phyloP scores from a whole-genome alignment of 2,797 vertebrate species.

The Channa striata region DNA sequence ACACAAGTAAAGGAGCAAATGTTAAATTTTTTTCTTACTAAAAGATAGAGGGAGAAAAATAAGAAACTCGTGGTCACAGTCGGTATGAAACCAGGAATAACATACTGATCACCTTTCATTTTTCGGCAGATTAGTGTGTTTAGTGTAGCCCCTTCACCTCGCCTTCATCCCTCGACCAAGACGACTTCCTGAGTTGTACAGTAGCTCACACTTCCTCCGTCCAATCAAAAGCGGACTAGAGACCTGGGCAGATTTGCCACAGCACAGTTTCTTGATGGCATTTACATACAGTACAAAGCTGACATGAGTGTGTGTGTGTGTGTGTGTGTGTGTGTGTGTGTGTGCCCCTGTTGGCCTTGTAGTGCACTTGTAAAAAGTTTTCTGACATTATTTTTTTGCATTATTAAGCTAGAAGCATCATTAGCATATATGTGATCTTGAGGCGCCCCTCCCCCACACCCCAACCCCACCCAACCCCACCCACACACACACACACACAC shows the following conservation, averaged over 20 bases:
- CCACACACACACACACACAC: slow-evolving; percentile 6
- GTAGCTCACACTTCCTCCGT: slow-evolving; percentile 32
- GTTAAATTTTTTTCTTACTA: no score
- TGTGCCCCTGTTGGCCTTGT: slow-evolving; percentile 48
- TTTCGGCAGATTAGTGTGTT: slow-evolving; percentile 4
- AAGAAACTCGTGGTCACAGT: no score
- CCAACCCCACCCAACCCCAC: slow-evolving; percentile 63
- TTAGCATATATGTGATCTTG: slow-evolving; percentile 78
- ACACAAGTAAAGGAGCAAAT: no score
- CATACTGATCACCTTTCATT: background rate
- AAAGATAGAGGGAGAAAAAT: no score
- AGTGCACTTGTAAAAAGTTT: slow-evolving; percentile 78
- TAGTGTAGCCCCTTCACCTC: background rate
- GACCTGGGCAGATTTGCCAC: slow-evolving; percentile 10
- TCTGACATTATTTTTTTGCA: slow-evolving; percentile 79
- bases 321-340: slow-evolving; percentile 22
- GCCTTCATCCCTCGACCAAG: slow-evolving; percentile 27
- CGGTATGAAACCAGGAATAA: no score
- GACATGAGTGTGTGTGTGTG: slow-evolving; percentile 50
- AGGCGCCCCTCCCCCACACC: slow-evolving; percentile 47
- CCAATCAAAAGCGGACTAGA: slow-evolving; percentile 37
- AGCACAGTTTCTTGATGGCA: no score
- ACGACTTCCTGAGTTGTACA: slow-evolving; percentile 5
- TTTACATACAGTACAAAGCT: slow-evolving; percentile 80
- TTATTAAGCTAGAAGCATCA: slow-evolving; percentile 82